Evolutionary conservation across 1,140 invertebrate species (phyloP).

Genomic region (Brachionus paranguensis): DNA sequence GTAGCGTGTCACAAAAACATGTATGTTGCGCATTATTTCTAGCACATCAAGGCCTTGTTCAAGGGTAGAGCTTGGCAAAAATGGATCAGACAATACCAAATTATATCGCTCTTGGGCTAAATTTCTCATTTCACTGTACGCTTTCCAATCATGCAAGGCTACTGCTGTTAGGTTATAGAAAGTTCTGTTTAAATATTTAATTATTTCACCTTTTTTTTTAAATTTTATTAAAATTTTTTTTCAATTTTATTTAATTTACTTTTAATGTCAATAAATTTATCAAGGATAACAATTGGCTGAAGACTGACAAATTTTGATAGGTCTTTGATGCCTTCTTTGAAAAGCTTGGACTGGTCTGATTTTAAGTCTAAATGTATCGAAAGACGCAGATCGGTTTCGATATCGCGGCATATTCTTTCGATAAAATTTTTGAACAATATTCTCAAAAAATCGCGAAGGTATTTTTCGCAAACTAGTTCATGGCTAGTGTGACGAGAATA

Average conservation of each 20-base stretch:
- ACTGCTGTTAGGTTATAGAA: slow-evolving; percentile 97
- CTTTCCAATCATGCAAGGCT: slow-evolving; percentile 92
- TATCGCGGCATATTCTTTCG: slow-evolving; percentile 71
- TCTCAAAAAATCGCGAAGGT: slow-evolving; percentile 52
- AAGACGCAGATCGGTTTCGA: slow-evolving; percentile 82
- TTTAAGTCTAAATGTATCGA: slow-evolving; percentile 84
- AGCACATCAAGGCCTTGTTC: slow-evolving; percentile 96
- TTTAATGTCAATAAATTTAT: slow-evolving; percentile 29
- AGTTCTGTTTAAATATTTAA: slow-evolving; percentile 84
- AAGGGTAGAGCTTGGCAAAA: slow-evolving; percentile 88
- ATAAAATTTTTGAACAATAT: slow-evolving; percentile 60
- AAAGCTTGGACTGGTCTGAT: slow-evolving; percentile 70
- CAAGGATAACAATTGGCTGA: slow-evolving; percentile 45
- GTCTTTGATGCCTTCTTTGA: slow-evolving; percentile 60
- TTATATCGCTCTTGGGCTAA: slow-evolving; percentile 79
- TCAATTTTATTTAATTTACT: background rate
- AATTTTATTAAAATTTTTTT: slow-evolving; percentile 16
- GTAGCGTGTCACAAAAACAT: slow-evolving; percentile 87
- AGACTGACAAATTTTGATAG: slow-evolving; percentile 57
- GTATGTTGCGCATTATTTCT: slow-evolving; percentile 93
- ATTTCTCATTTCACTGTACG: slow-evolving; percentile 89
- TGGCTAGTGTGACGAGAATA: slow-evolving; percentile 50
- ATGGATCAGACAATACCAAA: slow-evolving; percentile 74
- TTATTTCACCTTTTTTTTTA: slow-evolving; percentile 62
- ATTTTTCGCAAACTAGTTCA: slow-evolving; percentile 49